A percentile compares a stretch with the other conserved stretches of the same genome.
Evolutionary conservation across 1,140 invertebrate genomes (phyloP).

Genomic region (Drosophila watanabei): DNA sequence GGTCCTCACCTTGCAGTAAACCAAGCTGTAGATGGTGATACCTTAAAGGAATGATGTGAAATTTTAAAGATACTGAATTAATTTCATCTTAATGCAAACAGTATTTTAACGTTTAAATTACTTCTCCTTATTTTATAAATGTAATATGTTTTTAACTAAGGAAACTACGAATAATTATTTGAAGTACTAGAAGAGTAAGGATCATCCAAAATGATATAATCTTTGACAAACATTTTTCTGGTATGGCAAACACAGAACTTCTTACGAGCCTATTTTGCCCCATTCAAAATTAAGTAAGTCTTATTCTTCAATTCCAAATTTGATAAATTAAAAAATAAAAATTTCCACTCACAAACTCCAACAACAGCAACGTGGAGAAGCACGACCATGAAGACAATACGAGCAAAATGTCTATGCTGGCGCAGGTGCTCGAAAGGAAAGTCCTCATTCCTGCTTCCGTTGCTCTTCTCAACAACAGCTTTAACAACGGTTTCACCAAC

Average conservation of each 20-base stretch:
- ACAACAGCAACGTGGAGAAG: constrained; percentile 57
- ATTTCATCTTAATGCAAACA: background rate
- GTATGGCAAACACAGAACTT: background rate
- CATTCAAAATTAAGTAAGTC: no score
- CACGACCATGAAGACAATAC: constrained; percentile 41
- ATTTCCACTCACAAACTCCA: constrained; percentile 38
- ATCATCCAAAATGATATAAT: no score
- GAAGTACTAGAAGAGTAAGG: no score
- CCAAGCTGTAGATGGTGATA: constrained; percentile 55
- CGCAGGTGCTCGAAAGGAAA: constrained; percentile 7
- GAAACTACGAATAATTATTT: no score
- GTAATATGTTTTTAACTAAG: no score
- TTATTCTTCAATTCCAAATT: background rate
- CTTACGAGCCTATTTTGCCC: background rate
- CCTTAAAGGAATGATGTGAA: constrained; percentile 16
- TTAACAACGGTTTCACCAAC: background rate
- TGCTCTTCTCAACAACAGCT: background rate
- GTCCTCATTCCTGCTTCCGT: background rate
- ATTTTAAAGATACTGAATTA: background rate
- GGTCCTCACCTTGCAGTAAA: constrained; percentile 25
- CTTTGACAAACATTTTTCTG: no score
- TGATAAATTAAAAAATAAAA: background rate
- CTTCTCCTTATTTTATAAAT: no score
- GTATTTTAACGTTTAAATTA: no score
- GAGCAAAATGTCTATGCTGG: constrained; percentile 18